Evolutionary conservation across 2,888 invertebrate genomes (phyloP).

Genomic region (Himalopsyche anomala): DNA sequence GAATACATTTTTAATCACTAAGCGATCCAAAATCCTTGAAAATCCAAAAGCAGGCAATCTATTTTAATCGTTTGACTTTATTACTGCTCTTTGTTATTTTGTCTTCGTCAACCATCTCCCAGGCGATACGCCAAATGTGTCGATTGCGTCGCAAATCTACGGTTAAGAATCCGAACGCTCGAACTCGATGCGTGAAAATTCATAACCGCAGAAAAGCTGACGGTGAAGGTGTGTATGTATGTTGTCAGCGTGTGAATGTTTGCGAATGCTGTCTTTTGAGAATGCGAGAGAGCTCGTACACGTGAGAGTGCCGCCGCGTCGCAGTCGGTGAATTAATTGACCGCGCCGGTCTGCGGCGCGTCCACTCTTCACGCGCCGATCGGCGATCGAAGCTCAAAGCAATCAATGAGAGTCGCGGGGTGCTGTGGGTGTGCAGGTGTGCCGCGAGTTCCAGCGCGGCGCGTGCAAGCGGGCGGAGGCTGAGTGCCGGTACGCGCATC

Average conservation of each 20-base stretch:
- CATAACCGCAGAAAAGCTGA: conserved; percentile 44
- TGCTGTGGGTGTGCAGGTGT: conserved; percentile 84
- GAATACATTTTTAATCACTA: not conserved
- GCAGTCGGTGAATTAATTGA: not conserved
- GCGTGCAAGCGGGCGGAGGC: conserved; percentile 98
- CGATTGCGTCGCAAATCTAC: conserved; percentile 17
- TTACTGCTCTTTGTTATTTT: no score
- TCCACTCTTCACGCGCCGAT: conserved; percentile 8
- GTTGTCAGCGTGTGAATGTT: conserved; percentile 65
- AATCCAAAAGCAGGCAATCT: not conserved
- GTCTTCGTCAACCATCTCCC: not conserved
- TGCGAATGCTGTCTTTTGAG: conserved; percentile 53
- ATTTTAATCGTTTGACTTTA: not conserved
- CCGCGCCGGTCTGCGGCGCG: conserved; percentile 35
- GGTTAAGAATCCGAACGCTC: conserved; percentile 1
- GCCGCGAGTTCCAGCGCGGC: conserved; percentile 99
- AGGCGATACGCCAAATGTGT: conserved; percentile 30
- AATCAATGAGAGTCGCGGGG: conserved; percentile 65
- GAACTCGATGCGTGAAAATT: conserved; percentile 1
- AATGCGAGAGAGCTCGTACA: conserved; percentile 55
- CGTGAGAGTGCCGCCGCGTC: conserved; percentile 61
- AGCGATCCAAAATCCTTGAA: not conserved
- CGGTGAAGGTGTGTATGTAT: conserved; percentile 61
- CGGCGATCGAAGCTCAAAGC: conserved; percentile 7
- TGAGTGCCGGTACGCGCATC: conserved; percentile 99